These are phyloP conservation scores for Cettia cetti DNA, from an alignment of 2,113 vertebrate genomes.

Conservation along the genomic window DNA sequence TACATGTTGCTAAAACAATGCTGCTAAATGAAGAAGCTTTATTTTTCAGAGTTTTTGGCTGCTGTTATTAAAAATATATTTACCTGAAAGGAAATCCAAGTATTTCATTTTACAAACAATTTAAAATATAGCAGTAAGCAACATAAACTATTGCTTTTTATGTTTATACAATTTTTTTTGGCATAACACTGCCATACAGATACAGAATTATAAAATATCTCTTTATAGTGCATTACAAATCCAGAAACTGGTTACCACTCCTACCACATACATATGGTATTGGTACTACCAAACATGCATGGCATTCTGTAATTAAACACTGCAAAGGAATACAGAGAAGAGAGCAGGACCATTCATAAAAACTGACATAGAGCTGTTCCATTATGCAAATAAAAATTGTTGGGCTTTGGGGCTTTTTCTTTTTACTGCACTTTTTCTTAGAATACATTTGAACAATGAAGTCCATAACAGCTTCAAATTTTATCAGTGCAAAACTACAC, in stretches of 20 bases:
- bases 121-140: conserved; percentile 73
- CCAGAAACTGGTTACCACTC: conserved; percentile 75
- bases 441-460: conserved; percentile 12
- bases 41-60: conserved; percentile 56
- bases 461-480: neutral
- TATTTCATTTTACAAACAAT: conserved; percentile 66
- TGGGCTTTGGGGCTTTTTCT: neutral
- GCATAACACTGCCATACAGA: conserved; percentile 71
- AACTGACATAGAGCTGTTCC: neutral
- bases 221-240: conserved; percentile 67
- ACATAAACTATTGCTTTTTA: conserved; percentile 69
- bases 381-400: neutral
- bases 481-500: neutral
- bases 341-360: conserved; percentile 14
- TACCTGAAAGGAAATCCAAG: conserved; percentile 66
- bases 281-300: conserved; percentile 62
- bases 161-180: conserved; percentile 62
- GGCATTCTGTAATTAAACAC: conserved; percentile 46
- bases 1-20: conserved; percentile 58
- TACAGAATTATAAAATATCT: conserved; percentile 75
- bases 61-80: conserved; percentile 73
- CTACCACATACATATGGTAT: conserved; percentile 72
- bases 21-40: conserved; percentile 56
- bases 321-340: conserved; percentile 26
- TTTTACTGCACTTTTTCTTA: neutral